Percentiles rank a stretch among this genome's conserved stretches.
phyloP scores from a whole-genome alignment of 2,113 vertebrate species.

The Serinus canaria region DNA sequence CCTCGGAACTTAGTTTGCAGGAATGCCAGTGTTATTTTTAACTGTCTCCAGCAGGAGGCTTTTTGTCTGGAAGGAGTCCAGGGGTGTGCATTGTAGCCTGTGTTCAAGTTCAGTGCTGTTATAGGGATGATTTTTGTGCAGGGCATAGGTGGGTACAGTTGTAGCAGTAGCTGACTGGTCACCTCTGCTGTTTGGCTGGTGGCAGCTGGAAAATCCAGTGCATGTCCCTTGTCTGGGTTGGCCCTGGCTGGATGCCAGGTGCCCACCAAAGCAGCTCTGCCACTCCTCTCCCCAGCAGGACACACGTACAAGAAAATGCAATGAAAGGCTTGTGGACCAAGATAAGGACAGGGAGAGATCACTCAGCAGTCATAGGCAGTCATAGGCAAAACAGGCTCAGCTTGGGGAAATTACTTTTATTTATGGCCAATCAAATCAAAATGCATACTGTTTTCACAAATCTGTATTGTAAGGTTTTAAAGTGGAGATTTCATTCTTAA shows the following conservation, averaged over 20 bases:
- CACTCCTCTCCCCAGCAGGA: background rate
- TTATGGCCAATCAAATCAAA: background rate
- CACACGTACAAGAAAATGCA: background rate
- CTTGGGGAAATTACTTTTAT: background rate
- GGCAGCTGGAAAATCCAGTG: background rate
- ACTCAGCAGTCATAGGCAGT: background rate
- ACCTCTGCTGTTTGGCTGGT: background rate
- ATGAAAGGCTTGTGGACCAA: accelerated
- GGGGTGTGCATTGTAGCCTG: background rate
- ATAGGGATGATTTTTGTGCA: background rate
- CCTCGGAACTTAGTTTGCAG: background rate
- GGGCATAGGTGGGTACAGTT: accelerated
- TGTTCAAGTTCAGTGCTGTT: background rate
- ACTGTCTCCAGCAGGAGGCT: slow-evolving; percentile 9
- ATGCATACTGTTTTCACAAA: background rate
- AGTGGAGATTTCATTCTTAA: background rate
- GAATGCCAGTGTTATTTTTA: background rate
- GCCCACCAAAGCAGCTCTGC: background rate
- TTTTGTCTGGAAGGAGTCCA: background rate
- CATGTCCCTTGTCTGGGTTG: accelerated
- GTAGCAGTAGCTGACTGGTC: background rate
- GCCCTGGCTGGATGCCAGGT: background rate
- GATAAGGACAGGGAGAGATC: background rate
- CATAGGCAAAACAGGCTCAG: background rate
- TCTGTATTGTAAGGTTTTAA: background rate